Conservation (phyloP, 2,888 invertebrate genomes). For the Mallateleia sp. region DNA sequence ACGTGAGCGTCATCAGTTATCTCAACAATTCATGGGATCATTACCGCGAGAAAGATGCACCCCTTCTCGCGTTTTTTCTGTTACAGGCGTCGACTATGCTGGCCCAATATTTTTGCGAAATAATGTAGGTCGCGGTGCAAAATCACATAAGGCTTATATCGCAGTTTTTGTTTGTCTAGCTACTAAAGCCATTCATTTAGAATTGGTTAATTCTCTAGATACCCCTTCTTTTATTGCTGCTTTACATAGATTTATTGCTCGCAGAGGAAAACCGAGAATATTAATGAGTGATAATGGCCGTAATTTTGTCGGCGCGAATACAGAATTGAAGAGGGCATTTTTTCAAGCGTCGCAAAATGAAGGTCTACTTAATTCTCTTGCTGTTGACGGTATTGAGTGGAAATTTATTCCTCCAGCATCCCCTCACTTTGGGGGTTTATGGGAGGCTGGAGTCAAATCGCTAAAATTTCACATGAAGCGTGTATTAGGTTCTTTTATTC, state of each 20-base stretch:
- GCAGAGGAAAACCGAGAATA: background rate
- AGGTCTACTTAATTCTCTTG: background rate
- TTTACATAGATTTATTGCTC: background rate
- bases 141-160: no score
- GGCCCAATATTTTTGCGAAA: no score
- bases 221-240: constrained; percentile 4
- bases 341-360: background rate
- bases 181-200: no score
- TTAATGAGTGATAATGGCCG: background rate
- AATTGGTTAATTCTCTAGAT: background rate
- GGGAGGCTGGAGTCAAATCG: constrained; percentile 3
- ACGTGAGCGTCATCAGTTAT: no score
- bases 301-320: constrained; percentile 14
- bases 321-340: background rate
- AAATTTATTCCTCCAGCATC: constrained; percentile 12
- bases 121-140: no score
- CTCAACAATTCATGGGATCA: no score
- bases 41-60: no score
- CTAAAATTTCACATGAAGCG: background rate
- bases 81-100: no score
- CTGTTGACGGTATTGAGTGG: background rate
- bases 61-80: no score
- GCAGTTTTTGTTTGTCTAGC: no score
- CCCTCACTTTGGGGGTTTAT: constrained; percentile 1
- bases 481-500: background rate